A percentile compares a stretch with the other conserved stretches of the same genome.
phyloP scores from a whole-genome alignment of 23 tunicate genomes.

The Trididemnum miniatum region DNA sequence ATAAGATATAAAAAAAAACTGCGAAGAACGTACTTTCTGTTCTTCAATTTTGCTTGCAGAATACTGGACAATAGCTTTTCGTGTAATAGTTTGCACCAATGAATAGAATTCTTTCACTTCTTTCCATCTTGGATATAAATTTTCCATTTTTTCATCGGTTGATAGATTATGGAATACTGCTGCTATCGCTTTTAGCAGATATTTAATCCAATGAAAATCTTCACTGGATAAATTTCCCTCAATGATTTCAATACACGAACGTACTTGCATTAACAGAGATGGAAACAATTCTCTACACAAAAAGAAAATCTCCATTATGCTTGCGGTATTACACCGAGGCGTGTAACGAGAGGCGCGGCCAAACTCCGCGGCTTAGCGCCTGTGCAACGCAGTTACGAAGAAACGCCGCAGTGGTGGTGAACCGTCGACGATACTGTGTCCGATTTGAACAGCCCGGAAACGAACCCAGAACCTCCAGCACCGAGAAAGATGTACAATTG shows the following conservation, averaged over 20 bases:
- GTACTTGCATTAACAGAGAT: not conserved
- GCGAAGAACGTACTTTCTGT: too few species aligned
- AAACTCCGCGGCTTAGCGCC: too few species aligned
- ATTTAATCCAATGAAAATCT: not conserved
- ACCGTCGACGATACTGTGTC: too few species aligned
- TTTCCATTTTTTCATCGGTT: not conserved
- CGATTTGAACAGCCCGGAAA: too few species aligned
- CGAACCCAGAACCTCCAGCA: too few species aligned
- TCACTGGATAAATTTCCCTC: not conserved
- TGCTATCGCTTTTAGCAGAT: not conserved
- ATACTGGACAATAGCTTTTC: not conserved
- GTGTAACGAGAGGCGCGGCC: too few species aligned
- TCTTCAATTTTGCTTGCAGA: not conserved
- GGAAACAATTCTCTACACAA: not conserved
- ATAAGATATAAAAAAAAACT: too few species aligned
- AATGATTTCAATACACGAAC: not conserved
- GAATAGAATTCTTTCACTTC: not conserved
- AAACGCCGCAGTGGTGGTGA: too few species aligned
- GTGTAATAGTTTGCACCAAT: not conserved
- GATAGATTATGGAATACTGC: not conserved
- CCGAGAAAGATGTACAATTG: too few species aligned
- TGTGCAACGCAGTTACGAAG: too few species aligned
- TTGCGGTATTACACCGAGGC: not conserved
- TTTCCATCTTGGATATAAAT: not conserved
- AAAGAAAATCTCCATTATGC: not conserved